Conservation (phyloP, 2,797 vertebrate species). For the Tragelaphus eurycerus region DNA sequence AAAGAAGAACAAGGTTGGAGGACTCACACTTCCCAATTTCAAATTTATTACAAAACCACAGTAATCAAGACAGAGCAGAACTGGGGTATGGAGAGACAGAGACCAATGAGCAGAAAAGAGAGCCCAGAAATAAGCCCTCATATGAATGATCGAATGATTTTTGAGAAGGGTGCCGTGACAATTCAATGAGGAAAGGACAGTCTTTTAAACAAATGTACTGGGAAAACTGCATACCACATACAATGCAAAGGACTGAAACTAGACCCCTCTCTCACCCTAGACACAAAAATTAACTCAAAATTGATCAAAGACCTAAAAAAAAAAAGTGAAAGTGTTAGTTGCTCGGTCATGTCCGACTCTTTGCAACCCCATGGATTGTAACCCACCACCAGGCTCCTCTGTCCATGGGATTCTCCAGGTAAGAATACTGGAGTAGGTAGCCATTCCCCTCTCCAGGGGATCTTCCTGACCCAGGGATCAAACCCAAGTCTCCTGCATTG, state of each 20-base stretch:
- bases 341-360: not conserved
- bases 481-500: not conserved
- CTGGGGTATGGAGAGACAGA: not conserved
- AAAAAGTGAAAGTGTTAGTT: not conserved
- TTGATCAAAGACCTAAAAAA: not conserved
- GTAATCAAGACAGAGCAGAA: not conserved
- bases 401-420: not conserved
- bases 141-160: not conserved
- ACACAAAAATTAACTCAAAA: not conserved
- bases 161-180: not conserved
- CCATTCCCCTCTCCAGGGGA: not conserved
- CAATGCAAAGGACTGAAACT: not conserved
- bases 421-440: not conserved
- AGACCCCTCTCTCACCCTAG: not conserved
- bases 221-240: not conserved
- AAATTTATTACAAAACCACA: not conserved
- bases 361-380: not conserved
- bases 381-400: not conserved
- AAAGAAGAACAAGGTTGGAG: not conserved
- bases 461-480: not conserved
- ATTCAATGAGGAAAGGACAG: not conserved
- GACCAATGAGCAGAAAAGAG: not conserved
- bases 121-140: not conserved
- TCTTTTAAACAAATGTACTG: not conserved
- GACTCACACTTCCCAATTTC: not conserved